These are phyloP conservation scores for Papilio helenus DNA, from an alignment of 1,140 invertebrate genomes.

Conservation along the genomic window DNA sequence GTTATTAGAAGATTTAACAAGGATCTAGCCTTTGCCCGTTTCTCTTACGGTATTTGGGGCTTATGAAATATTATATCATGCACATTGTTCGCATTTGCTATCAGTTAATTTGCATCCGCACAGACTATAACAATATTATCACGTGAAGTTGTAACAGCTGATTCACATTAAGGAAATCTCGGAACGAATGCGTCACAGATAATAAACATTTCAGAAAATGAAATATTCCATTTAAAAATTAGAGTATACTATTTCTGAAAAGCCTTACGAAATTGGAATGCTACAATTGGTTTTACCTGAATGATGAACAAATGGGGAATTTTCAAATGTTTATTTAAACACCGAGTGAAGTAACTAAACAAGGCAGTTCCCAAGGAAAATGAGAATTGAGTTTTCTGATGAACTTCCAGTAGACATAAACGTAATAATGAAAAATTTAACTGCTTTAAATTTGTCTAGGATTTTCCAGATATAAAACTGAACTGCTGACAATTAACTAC, in stretches of 20 bases:
- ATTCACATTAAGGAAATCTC: neutral
- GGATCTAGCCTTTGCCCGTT: too few relatives aligned
- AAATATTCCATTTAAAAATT: constrained; percentile 5
- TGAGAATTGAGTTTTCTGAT: too few relatives aligned
- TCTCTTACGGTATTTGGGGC: too few relatives aligned
- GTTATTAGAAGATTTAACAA: too few relatives aligned
- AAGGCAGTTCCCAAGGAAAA: too few relatives aligned
- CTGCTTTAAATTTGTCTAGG: too few relatives aligned
- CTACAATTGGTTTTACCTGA: neutral
- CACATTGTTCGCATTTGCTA: neutral
- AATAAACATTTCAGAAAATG: neutral
- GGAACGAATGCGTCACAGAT: neutral
- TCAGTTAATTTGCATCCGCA: neutral
- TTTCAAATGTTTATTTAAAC: neutral
- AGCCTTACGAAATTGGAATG: neutral
- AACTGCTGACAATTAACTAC: too few relatives aligned
- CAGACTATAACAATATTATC: neutral
- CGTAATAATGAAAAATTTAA: too few relatives aligned
- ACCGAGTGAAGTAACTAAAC: neutral
- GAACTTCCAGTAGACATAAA: too few relatives aligned
- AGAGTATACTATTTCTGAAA: neutral
- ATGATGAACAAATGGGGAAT: neutral
- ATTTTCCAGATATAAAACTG: too few relatives aligned
- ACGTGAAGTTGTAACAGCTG: neutral
- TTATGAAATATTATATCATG: neutral